Evolutionary conservation across 2,888 invertebrate species (phyloP), one percentile per base, ranked within the genome.

Genomic region (Eretmocerus hayati): DNA sequence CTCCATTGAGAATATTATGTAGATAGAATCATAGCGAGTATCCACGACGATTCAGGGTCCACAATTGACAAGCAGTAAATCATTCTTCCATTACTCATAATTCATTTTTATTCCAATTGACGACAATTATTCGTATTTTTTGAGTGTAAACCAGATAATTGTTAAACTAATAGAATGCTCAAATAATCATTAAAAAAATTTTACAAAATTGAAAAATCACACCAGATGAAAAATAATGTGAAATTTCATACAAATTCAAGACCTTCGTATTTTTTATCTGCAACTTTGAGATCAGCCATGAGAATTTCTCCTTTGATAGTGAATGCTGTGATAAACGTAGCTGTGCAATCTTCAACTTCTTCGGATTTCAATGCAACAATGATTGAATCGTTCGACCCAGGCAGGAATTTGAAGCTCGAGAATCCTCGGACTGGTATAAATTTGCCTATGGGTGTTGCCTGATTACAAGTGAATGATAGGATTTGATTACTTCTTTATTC

Each of bases 331-430:
- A 95, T 82, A 68, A 87, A 96, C 0, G 92, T 88, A 1, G 90
- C 83, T 0, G 90, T 91, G 60, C 83, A 83, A 0, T 91, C 93
- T 62, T 86, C 83, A 55, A 87, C 80, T 73, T 99, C 99, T 67
- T 93, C 91, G 0, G 94, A 91, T 67, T 95, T 91, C 52, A 99
- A 74, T 16, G 97, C 97, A 4, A 97, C 81, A 50, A 97, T 90
- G 3, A 90, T 79, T 48, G 81, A 77, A 66, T 97, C 96, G 42
- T 85, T 78, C 9, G 92, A 87, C 54, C 84, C 85, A 2, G 99
- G 99, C 57, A 99, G 80, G 70, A 97, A 99, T 74, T 96, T 97
- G 74, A 99, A 97, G 60, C 93, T 93, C 18, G 96, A 96, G 75
- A 92, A 97, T 4, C 97, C 97, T 65, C 89, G 84, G 6, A 86